Percentiles rank a stretch among this genome's conserved stretches.
These are phyloP conservation scores for Myzus persicae DNA, from an alignment of 1,140 invertebrate genomes.

Conservation along the genomic window DNA sequence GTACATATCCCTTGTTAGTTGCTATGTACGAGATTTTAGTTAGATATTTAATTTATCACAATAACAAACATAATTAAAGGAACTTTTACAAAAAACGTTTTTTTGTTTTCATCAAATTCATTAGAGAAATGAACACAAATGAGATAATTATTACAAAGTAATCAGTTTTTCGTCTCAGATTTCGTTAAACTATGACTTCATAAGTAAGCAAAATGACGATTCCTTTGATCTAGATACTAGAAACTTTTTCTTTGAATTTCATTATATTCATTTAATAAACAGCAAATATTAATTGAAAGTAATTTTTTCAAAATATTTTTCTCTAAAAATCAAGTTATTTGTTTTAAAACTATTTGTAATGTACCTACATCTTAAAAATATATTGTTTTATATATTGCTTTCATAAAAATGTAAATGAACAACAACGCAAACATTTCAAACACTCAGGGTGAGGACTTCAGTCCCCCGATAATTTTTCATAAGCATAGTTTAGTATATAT, in stretches of 20 bases:
- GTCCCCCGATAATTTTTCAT: no score
- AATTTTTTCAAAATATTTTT: neutral
- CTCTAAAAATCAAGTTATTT: neutral
- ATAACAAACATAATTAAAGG: neutral
- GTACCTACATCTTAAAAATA: neutral
- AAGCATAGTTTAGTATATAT: no score
- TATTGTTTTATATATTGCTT: neutral
- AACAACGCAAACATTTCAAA: neutral
- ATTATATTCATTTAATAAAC: neutral
- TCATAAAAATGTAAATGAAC: neutral
- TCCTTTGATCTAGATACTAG: neutral
- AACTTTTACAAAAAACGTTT: neutral
- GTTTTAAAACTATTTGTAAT: neutral
- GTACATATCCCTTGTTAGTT: neutral
- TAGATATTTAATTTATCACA: constrained; percentile 15
- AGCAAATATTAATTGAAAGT: neutral
- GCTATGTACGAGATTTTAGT: neutral
- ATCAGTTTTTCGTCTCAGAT: neutral
- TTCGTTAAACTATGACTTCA: neutral
- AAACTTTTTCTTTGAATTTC: neutral
- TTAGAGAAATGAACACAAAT: neutral
- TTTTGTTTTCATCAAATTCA: constrained; percentile 3
- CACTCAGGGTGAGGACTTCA: no score
- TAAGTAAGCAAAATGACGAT: neutral
- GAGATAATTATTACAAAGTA: neutral